These are phyloP conservation scores for Drosophila melanica DNA, from an alignment of 1,140 invertebrate genomes.

Conservation along the genomic window DNA sequence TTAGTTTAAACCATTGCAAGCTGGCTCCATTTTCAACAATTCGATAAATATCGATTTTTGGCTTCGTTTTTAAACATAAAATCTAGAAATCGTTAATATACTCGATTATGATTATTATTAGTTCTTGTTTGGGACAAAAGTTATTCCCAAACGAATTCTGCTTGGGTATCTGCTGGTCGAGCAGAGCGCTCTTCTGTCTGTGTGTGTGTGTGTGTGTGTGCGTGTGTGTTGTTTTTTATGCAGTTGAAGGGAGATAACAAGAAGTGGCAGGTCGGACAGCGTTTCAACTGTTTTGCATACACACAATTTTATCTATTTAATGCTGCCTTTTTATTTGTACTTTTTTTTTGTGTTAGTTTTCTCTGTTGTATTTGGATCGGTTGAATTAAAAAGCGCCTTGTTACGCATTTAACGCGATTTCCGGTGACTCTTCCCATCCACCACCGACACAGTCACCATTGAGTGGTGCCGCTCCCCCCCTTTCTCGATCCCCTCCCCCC, in stretches of 20 bases:
- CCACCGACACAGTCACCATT: background rate
- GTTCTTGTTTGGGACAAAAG: too few species aligned
- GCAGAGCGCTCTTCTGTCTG: too few species aligned
- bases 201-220: background rate
- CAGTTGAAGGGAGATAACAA: constrained; percentile 49
- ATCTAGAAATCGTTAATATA: too few species aligned
- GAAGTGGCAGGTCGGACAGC: constrained; percentile 33
- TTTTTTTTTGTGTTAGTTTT: constrained; percentile 1
- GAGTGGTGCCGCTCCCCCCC: background rate
- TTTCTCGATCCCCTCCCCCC: background rate
- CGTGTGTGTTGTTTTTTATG: constrained; percentile 16
- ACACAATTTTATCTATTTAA: constrained; percentile 77
- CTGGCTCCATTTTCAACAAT: background rate
- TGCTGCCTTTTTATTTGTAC: constrained; percentile 55
- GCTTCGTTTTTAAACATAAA: too few species aligned
- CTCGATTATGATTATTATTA: too few species aligned
- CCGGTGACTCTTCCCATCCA: constrained; percentile 47
- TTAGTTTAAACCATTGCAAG: too few species aligned
- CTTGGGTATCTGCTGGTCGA: background rate
- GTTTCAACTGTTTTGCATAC: constrained; percentile 68
- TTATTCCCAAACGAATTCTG: too few species aligned
- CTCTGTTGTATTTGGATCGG: constrained; percentile 38
- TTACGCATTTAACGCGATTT: constrained; percentile 78
- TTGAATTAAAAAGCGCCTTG: constrained; percentile 79
- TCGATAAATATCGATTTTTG: background rate